These are phyloP conservation scores for Thinocorus orbignyianus DNA, from an alignment of 2,113 vertebrate species.

Conservation along the genomic window DNA sequence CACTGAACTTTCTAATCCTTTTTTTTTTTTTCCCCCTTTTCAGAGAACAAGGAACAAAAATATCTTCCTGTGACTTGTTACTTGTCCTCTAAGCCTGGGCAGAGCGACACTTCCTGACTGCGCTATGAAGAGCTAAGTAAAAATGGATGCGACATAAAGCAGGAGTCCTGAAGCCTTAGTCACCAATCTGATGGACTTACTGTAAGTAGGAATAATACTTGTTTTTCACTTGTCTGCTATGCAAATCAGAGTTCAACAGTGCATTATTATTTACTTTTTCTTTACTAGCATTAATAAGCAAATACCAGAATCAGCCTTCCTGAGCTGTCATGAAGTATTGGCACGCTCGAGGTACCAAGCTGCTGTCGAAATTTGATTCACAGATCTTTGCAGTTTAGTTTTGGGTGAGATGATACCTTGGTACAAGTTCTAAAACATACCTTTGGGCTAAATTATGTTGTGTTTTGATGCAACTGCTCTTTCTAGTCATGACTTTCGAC, in stretches of 20 bases:
- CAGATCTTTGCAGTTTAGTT: not conserved
- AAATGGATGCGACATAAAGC: slow-evolving; percentile 43
- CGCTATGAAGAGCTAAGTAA: not conserved
- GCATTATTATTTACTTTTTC: not conserved
- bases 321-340: not conserved
- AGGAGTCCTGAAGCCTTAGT: slow-evolving; percentile 22
- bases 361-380: not conserved
- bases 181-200: slow-evolving; percentile 13
- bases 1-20: not conserved
- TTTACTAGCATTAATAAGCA: not conserved
- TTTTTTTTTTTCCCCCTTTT: not conserved
- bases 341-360: not conserved
- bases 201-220: not conserved
- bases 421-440: not conserved
- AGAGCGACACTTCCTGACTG: not conserved
- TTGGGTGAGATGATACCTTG: not conserved
- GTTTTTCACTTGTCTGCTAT: not conserved
- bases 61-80: not conserved
- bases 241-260: not conserved
- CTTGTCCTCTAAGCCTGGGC: not conserved
- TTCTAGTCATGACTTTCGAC: not conserved
- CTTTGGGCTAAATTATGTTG: not conserved
- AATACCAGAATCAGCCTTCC: not conserved
- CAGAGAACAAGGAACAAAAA: not conserved
- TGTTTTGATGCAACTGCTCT: not conserved